Evolutionary conservation across 2,797 vertebrate species (phyloP).

Genomic region (Dryobates pubescens): DNA sequence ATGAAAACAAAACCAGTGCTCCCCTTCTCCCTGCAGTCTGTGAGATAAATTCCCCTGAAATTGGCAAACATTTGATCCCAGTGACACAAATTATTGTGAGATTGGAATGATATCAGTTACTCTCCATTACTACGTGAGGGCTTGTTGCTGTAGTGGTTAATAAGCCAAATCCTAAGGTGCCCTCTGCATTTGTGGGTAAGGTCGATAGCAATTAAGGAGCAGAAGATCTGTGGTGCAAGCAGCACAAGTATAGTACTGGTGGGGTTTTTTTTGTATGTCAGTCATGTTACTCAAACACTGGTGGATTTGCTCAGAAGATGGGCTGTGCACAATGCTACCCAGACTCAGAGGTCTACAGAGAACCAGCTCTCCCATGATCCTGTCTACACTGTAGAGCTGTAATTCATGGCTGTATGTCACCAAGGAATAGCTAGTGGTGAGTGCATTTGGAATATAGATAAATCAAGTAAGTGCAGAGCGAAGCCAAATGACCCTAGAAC

Average conservation of each 20-base stretch:
- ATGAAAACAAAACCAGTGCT: background rate
- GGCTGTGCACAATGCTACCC: background rate
- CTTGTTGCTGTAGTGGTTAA: conserved; percentile 31
- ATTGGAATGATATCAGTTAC: conserved; percentile 39
- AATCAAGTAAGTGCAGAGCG: background rate
- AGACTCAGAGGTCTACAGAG: background rate
- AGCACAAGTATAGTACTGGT: background rate
- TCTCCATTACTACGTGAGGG: background rate
- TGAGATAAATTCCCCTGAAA: conserved; percentile 35
- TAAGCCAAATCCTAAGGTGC: conserved; percentile 43
- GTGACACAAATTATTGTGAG: conserved; percentile 19
- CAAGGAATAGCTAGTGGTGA: background rate
- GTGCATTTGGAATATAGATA: background rate
- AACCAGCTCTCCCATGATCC: background rate
- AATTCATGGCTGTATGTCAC: fast-evolving
- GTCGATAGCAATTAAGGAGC: conserved; percentile 44
- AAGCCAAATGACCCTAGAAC: background rate
- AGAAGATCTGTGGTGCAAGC: background rate
- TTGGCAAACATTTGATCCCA: conserved; percentile 1
- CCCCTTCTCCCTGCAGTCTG: background rate
- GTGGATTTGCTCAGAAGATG: background rate
- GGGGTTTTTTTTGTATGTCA: background rate
- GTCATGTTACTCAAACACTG: background rate
- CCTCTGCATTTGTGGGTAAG: conserved; percentile 38
- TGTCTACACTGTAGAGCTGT: background rate